phyloP scores from a whole-genome alignment of 30 jellyfish, hydroid and myxozoan genomes.

The Chrysaora quinquecirrha region DNA sequence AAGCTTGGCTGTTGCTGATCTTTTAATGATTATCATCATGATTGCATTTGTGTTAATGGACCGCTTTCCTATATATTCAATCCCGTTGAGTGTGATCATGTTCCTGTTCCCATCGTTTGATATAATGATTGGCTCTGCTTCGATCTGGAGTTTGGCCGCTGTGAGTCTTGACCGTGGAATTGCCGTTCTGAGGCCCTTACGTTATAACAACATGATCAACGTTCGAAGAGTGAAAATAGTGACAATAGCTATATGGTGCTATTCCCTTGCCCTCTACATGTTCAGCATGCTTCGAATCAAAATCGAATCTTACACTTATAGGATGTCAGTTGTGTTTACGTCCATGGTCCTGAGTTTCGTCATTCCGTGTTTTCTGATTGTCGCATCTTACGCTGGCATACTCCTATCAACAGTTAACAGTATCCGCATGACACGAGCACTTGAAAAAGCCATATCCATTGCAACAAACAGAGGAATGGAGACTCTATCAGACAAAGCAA shows the following conservation, averaged over 20 bases:
- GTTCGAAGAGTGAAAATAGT: constrained; percentile 36
- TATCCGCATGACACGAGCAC: constrained; percentile 49
- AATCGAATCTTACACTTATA: constrained; percentile 26
- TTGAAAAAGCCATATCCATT: constrained; percentile 54
- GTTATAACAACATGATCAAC: constrained; percentile 49
- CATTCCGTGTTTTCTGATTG: constrained; percentile 66
- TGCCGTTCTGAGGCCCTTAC: constrained; percentile 83
- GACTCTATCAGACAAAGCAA: not conserved
- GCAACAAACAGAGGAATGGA: constrained; percentile 29
- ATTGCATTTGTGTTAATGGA: constrained; percentile 46
- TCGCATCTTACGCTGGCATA: constrained; percentile 52
- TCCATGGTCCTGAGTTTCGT: constrained; percentile 67
- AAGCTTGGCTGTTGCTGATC: constrained; percentile 85
- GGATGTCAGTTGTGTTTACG: constrained; percentile 32
- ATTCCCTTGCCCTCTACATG: constrained; percentile 34
- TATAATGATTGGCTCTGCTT: constrained; percentile 77
- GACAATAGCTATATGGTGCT: constrained; percentile 52
- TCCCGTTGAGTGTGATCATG: constrained; percentile 43
- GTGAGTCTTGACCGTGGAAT: constrained; percentile 90
- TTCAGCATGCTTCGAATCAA: constrained; percentile 63
- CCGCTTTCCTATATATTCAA: constrained; percentile 34
- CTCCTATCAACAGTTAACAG: constrained; percentile 53
- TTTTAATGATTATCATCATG: constrained; percentile 71
- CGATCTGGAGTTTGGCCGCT: constrained; percentile 82
- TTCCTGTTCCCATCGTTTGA: constrained; percentile 83